Evolutionary conservation across 2,797 vertebrate species (phyloP).

Genomic region (Gephyroberyx darwinii): DNA sequence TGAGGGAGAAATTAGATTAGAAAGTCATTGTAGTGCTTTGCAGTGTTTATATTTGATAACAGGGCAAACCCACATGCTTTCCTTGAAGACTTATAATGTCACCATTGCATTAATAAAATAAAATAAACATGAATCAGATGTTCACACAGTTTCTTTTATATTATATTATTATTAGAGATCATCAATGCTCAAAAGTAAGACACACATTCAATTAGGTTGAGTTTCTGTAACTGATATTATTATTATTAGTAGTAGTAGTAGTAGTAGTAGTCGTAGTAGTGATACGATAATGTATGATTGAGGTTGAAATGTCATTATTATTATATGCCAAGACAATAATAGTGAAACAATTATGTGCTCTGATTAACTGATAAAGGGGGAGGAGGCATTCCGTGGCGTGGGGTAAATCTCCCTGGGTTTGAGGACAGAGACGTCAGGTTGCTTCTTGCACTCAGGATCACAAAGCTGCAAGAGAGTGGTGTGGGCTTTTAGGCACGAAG

Average conservation of each 20-base stretch:
- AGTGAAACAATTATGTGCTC: constrained; percentile 72
- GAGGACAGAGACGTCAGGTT: constrained; percentile 72
- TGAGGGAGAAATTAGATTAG: too few relatives aligned
- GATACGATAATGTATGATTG: neutral
- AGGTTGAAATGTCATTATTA: too few relatives aligned
- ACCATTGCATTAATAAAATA: too few relatives aligned
- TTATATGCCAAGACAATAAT: constrained; percentile 29
- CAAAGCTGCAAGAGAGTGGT: constrained; percentile 60
- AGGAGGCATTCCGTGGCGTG: constrained; percentile 65
- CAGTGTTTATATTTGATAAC: too few relatives aligned
- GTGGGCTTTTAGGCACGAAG: constrained; percentile 47
- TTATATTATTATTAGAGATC: too few relatives aligned
- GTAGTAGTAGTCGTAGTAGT: neutral
- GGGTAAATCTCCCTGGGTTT: constrained; percentile 75
- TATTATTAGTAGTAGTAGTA: neutral
- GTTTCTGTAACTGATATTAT: neutral
- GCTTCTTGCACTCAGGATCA: constrained; percentile 68
- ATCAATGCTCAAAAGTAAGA: too few relatives aligned
- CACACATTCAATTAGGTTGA: too few relatives aligned
- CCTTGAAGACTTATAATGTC: too few relatives aligned
- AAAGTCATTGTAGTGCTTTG: too few relatives aligned
- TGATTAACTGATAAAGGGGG: constrained; percentile 80
- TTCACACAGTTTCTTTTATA: too few relatives aligned
- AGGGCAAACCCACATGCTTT: too few relatives aligned
- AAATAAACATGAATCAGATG: too few relatives aligned